Conservation (phyloP, 2,113 vertebrate genomes). For the Rhinolophus sinicus region DNA sequence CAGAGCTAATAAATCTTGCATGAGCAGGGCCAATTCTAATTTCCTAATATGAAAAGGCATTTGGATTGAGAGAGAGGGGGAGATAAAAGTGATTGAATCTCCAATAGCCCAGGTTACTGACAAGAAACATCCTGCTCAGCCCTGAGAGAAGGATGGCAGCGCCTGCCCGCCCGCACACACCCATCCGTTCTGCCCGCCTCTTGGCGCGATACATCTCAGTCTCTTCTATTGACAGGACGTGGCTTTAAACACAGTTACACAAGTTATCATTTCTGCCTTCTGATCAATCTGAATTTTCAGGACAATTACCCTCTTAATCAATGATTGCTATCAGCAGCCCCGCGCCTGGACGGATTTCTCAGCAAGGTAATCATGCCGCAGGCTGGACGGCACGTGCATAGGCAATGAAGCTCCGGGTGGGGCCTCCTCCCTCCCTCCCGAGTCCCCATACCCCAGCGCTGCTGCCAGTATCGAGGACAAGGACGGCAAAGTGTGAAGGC, state of each 20-base stretch:
- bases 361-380: constrained; percentile 84
- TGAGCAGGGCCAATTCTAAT: constrained; percentile 91
- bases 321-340: constrained; percentile 89
- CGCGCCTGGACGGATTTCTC: constrained; percentile 84
- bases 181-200: constrained; percentile 86
- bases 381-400: constrained; percentile 85
- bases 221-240: constrained; percentile 87
- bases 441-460: constrained; percentile 82
- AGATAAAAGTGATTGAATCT: constrained; percentile 92
- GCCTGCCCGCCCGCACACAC: constrained; percentile 77
- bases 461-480: constrained; percentile 77
- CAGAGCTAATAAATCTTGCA: constrained; percentile 92
- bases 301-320: constrained; percentile 91
- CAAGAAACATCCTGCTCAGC: constrained; percentile 88
- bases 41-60: constrained; percentile 92
- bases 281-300: constrained; percentile 92
- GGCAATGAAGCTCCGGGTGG: constrained; percentile 87
- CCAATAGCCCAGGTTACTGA: constrained; percentile 88
- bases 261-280: constrained; percentile 90
- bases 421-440: constrained; percentile 73
- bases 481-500: constrained; percentile 88
- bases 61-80: constrained; percentile 89
- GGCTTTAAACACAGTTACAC: constrained; percentile 90
- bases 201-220: constrained; percentile 83
- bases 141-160: constrained; percentile 86